These are phyloP conservation scores for Harpagoxenus sublaevis DNA, from an alignment of 2,888 invertebrate genomes.

Conservation along the genomic window DNA sequence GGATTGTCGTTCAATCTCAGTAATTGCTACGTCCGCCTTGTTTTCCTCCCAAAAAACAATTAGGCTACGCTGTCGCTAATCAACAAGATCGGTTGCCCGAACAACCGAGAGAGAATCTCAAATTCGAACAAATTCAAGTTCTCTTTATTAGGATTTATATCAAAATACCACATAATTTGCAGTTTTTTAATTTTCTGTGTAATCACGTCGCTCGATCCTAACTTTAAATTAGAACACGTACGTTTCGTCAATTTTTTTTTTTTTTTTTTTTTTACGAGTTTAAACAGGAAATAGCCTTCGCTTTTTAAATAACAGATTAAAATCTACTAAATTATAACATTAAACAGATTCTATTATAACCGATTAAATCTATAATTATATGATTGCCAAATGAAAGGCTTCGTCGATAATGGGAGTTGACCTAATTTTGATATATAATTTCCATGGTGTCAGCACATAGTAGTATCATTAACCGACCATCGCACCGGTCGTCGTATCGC, in stretches of 20 bases:
- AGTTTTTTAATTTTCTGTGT: neutral
- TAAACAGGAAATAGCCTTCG: neutral
- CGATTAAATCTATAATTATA: too few relatives aligned
- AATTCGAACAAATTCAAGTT: neutral
- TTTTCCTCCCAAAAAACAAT: slow-evolving; percentile 1
- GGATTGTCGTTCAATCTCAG: neutral
- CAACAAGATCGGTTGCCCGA: slow-evolving; percentile 42
- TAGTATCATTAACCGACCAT: slow-evolving; percentile 11
- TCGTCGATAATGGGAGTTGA: neutral
- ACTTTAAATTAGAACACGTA: neutral
- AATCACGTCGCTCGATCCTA: neutral
- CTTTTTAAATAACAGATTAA: neutral
- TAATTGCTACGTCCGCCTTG: slow-evolving; percentile 3
- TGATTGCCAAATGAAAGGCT: too few relatives aligned
- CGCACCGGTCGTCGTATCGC: neutral
- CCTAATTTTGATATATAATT: neutral
- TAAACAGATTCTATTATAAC: too few relatives aligned
- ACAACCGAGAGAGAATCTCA: neutral
- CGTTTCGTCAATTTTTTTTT: neutral
- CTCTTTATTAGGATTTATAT: neutral
- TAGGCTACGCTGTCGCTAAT: neutral
- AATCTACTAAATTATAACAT: neutral
- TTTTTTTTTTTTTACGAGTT: neutral
- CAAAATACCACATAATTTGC: neutral
- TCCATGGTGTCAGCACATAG: neutral